Conservation (phyloP, 2,888 invertebrate genomes). For the Hyles lineata region DNA sequence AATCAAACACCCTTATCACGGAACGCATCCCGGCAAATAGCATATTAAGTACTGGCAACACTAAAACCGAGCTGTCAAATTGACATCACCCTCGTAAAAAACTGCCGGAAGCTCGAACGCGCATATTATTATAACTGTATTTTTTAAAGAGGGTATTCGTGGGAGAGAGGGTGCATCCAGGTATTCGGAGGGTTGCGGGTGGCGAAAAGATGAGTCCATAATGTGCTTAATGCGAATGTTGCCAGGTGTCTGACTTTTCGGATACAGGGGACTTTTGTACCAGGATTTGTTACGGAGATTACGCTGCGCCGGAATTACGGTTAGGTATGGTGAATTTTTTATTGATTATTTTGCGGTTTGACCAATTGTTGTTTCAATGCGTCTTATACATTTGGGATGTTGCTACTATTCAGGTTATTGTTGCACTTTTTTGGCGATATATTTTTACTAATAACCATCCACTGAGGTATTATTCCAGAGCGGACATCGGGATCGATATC, state of each 20-base stretch:
- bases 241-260: slow-evolving; percentile 66
- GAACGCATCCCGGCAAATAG: slow-evolving; percentile 79
- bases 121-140: slow-evolving; percentile 81
- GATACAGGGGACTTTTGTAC: slow-evolving; percentile 44
- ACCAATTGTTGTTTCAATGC: not conserved
- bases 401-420: not conserved
- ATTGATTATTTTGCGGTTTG: slow-evolving; percentile 11
- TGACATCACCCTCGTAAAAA: slow-evolving; percentile 54
- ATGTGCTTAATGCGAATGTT: slow-evolving; percentile 64
- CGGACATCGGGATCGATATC: no score
- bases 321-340: slow-evolving; percentile 25
- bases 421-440: no score
- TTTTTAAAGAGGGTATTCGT: slow-evolving; percentile 73
- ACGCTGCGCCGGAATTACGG: slow-evolving; percentile 14
- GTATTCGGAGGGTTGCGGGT: slow-evolving; percentile 52
- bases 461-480: no score
- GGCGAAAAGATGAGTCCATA: slow-evolving; percentile 67
- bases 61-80: slow-evolving; percentile 72
- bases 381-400: not conserved
- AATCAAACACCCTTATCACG: slow-evolving; percentile 79
- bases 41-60: slow-evolving; percentile 77
- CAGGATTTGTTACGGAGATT: slow-evolving; percentile 43
- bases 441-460: no score
- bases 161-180: slow-evolving; percentile 68
- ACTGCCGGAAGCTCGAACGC: slow-evolving; percentile 68